Conservation (phyloP, 2,113 vertebrate species). For the Plecotus auritus region DNA sequence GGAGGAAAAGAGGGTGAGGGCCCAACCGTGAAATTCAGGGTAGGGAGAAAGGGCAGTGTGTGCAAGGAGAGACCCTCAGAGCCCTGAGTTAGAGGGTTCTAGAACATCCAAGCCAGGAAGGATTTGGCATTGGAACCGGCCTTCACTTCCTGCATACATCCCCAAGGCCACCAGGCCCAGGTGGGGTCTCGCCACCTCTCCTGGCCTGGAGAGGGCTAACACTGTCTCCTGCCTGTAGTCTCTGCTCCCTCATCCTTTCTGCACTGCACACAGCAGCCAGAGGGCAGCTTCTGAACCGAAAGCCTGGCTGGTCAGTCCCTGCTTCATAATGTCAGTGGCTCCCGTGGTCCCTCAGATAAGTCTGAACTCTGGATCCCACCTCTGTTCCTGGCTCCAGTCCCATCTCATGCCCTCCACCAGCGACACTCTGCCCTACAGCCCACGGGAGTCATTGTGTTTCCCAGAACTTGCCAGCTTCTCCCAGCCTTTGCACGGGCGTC, state of each 20-base stretch:
- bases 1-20: not conserved
- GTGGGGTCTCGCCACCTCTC: not conserved
- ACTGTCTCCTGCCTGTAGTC: not conserved
- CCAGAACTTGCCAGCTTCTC: not conserved
- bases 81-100: not conserved
- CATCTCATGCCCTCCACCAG: no score
- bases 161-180: not conserved
- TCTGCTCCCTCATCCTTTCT: not conserved
- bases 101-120: not conserved
- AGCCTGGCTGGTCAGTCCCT: not conserved
- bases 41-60: not conserved
- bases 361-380: not conserved
- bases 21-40: not conserved
- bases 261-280: not conserved
- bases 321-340: not conserved
- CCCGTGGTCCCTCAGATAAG: not conserved
- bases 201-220: not conserved
- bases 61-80: not conserved
- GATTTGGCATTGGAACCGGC: not conserved
- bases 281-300: not conserved
- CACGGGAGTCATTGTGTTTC: accelerated
- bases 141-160: not conserved
- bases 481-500: not conserved
- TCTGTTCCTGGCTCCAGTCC: accelerated
- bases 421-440: not conserved